Evolutionary conservation across 2,113 vertebrate genomes (phyloP).

Genomic region (Alethe diademata): DNA sequence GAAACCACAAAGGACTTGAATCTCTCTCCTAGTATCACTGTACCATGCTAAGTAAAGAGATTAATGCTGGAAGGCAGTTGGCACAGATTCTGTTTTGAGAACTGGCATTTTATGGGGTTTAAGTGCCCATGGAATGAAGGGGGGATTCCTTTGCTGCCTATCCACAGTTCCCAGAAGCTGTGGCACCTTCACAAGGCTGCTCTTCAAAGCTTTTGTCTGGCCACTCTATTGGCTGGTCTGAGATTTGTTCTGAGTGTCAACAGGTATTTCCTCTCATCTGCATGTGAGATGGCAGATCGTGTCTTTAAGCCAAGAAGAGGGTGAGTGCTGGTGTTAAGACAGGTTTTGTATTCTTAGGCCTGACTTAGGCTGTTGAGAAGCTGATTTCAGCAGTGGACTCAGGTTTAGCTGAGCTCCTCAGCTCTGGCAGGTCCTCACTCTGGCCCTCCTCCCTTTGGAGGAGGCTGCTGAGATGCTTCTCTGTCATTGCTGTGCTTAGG

Average conservation of each 20-base stretch:
- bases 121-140: not conserved
- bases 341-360: not conserved
- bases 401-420: not conserved
- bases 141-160: not conserved
- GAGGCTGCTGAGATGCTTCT: not conserved
- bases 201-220: not conserved
- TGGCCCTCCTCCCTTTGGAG: not conserved
- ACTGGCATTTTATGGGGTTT: not conserved
- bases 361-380: not conserved
- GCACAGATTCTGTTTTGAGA: not conserved
- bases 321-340: not conserved
- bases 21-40: not conserved
- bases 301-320: not conserved
- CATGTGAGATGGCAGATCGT: not conserved
- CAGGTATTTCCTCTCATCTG: not conserved
- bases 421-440: not conserved
- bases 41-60: not conserved
- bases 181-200: not conserved
- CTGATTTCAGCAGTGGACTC: not conserved
- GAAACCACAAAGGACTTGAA: not conserved
- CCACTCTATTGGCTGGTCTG: not conserved
- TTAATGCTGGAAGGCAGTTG: not conserved
- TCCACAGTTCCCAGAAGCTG: not conserved
- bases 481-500: not conserved
- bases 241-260: not conserved